Evolutionary conservation across 2,888 invertebrate genomes (phyloP), one percentile per base, ranked within the genome.

Genomic region (Drosophila lacicola): DNA sequence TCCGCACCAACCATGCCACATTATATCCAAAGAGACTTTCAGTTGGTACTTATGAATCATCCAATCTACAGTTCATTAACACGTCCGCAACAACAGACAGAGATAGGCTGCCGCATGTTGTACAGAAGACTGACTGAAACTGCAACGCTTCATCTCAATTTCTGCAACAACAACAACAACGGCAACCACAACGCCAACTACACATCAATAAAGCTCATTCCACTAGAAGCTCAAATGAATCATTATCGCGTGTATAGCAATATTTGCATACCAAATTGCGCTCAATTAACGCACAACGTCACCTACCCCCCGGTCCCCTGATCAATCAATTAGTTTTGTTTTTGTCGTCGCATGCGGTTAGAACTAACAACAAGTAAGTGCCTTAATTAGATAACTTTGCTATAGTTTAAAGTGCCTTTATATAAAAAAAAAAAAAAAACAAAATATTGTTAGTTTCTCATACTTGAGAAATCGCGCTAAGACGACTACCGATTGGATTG

Each of bases 11-110:
- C 25, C 45, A 57, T 50, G 39, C 55, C 56, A 17, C 67, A 50
- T 49, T 36, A 50, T 34, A 67, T 57, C 67, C 68, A 82, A 78
- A 68, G 77, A 86, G 78, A 83, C 80, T 82, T 78, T 81, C 75
- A 70, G 81, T 80, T 90, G 85, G 90, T 90, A 90, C 90, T 90
- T 90, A 90, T 83, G 67, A 72, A 70, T 87, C 87, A 86, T 76
- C 49, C 68, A 61, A 75, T 57, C 70, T 65, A 55, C 51, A 64
- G 70, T 69, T 73, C 54, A 67, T 61, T 47, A 60, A 49, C 34
- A 62, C 44, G 55, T 29, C 14, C 42, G 47, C 62, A 53, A 44
- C 39, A 46, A 34, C 63, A 55, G 2, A 67, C 62, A 58, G 11
- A 37, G 39, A 46, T 29, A 29, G 13, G 13, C 9, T 41, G 42